Percentiles rank a stretch among this genome's conserved stretches.
These are phyloP conservation scores for Ectemnius continuus DNA, from an alignment of 2,888 invertebrate species.

Conservation along the genomic window DNA sequence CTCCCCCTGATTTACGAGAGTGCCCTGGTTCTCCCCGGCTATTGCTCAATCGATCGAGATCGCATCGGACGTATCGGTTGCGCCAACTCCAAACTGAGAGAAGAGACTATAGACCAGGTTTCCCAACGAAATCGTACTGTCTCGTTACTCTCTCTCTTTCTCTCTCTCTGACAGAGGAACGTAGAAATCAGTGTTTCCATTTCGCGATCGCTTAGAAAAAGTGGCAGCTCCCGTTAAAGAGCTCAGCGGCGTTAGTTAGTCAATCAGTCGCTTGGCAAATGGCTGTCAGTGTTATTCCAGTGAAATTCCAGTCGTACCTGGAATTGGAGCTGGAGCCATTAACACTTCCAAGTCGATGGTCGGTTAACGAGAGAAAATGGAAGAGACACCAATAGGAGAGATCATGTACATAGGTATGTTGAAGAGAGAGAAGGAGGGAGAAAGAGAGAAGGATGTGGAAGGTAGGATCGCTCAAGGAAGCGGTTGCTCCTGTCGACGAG, in stretches of 20 bases:
- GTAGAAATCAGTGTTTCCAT: too few relatives aligned
- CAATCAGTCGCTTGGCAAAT: constrained; percentile 33
- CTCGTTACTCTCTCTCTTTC: neutral
- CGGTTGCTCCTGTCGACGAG: constrained; percentile 24
- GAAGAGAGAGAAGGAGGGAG: neutral
- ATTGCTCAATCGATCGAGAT: constrained; percentile 3
- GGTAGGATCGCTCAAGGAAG: constrained; percentile 43
- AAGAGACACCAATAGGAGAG: neutral
- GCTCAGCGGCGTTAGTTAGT: constrained; percentile 4
- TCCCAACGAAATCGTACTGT: constrained; percentile 4
- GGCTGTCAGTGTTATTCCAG: constrained; percentile 27
- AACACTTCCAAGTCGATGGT: constrained; percentile 58
- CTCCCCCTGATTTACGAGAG: neutral
- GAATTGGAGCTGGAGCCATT: constrained; percentile 64
- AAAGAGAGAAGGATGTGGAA: constrained; percentile 31
- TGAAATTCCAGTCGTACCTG: constrained; percentile 65
- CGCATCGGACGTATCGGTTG: neutral
- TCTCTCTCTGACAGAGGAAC: too few relatives aligned
- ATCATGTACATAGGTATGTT: neutral
- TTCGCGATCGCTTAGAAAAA: neutral
- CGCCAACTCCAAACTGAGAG: neutral
- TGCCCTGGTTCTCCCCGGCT: neutral
- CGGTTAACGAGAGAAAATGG: constrained; percentile 50
- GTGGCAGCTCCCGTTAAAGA: neutral
- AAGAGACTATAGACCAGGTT: neutral